A percentile compares a stretch with the other conserved stretches of the same genome.
phyloP scores from a whole-genome alignment of 92 coral and sea anemone genomes.

The Galaxea fascicularis region DNA sequence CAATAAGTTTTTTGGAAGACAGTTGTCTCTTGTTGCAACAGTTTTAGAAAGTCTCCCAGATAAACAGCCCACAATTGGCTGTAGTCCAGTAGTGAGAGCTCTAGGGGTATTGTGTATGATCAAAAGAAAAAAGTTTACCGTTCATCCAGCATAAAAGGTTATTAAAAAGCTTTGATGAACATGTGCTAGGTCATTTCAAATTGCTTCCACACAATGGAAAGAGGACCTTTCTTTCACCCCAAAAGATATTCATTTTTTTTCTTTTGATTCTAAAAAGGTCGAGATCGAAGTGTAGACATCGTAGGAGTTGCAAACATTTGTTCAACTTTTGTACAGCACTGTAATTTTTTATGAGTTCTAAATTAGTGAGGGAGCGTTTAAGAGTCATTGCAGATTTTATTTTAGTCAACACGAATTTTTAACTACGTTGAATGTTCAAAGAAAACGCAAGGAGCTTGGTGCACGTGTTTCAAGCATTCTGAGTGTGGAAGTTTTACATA shows the following conservation, averaged over 20 bases:
- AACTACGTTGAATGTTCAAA: no score
- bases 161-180: slow-evolving; percentile 7
- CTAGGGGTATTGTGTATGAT: slow-evolving; percentile 6
- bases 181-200: slow-evolving; percentile 20
- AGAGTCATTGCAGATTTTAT: no score
- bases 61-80: not conserved
- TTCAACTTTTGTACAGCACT: not conserved
- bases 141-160: slow-evolving; percentile 13
- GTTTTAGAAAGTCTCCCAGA: not conserved
- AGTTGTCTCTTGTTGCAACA: not conserved
- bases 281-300: not conserved
- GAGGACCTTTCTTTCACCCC: not conserved
- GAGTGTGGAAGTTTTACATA: not conserved
- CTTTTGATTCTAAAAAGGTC: not conserved
- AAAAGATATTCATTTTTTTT: slow-evolving; percentile 21
- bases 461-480: not conserved
- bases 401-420: no score
- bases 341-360: not conserved
- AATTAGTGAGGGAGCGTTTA: no score
- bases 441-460: not conserved
- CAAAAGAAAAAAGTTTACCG: not conserved
- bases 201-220: slow-evolving; percentile 6
- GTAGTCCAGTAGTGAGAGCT: not conserved
- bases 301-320: not conserved
- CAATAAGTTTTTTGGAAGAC: not conserved